Base-by-base conservation (phyloP, 2,888 invertebrate genomes). In the Rhagonycha lutea region DNA sequence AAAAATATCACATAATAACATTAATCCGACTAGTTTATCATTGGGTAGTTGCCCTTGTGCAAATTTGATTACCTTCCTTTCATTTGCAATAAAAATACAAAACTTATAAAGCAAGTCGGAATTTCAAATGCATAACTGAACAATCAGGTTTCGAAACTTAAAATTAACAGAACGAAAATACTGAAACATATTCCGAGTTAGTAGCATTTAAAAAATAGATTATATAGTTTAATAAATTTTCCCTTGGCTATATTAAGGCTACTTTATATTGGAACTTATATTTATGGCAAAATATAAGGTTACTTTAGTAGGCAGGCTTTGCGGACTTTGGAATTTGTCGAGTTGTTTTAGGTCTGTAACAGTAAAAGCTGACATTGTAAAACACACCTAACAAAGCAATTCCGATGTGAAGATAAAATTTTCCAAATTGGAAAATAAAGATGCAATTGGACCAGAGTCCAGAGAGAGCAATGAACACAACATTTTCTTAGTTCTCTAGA, bases 241-340 rank as follows among this genome's bases (percentile, higher is more conserved):
- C 47, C 47, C 47, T 47, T 47, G 47, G 47, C 47, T 47, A 47
- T n/a, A 47, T 47, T 47, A 47, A 47, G 47, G 47, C 47, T 47
- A 70, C 23, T 29, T 62, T 14, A 63, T 70, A 70, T 24, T 29
- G 60, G 14, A 29, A 23, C 60, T 18, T 24, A 72, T 72, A 32
- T 60, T 61, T 73, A 73, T 72, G 70, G 70, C 68, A 61, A 69
- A 73, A 65, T 72, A 28, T 69, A 28, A 47, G 8, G 61, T 28
- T 18, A 70, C 72, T 69, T 78, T 79, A 81, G 79, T 83, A 85
- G 80, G 83, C 83, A 72, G 84, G 81, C 77, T 84, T 85, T 61
- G 85, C 85, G 60, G 86, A 86, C 79, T 85, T 85, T 74, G 84
- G 81, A 70, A 80, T 80, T 77, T 82, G 82, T 24, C 63, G 23